Evolutionary conservation across 2,113 vertebrate species (phyloP).

Genomic region (Melanerpes aurifrons): DNA sequence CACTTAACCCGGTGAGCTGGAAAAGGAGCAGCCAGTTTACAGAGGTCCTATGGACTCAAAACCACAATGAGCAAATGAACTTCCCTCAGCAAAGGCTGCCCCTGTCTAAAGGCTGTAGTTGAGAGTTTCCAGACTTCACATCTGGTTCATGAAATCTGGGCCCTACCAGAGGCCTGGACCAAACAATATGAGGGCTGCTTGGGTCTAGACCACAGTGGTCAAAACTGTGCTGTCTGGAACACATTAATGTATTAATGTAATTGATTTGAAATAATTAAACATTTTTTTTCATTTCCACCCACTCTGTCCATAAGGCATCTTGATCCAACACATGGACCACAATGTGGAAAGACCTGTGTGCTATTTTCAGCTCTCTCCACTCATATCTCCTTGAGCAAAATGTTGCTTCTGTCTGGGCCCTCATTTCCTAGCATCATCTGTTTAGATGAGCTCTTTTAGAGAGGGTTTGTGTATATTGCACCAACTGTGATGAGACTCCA

Average conservation of each 20-base stretch:
- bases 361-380: not conserved
- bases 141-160: not conserved
- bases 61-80: not conserved
- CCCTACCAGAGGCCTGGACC: not conserved
- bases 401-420: not conserved
- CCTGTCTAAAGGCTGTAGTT: not conserved
- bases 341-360: not conserved
- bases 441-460: conserved; percentile 1
- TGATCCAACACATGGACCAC: not conserved
- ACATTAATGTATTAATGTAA: not conserved
- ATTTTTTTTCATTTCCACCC: not conserved
- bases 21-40: not conserved
- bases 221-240: not conserved
- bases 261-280: not conserved
- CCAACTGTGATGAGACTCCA: not conserved
- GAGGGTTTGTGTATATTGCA: not conserved
- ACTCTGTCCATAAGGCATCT: not conserved
- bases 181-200: not conserved
- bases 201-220: not conserved
- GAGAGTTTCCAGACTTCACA: not conserved
- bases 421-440: not conserved
- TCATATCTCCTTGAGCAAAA: not conserved
- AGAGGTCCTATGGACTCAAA: not conserved
- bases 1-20: not conserved
- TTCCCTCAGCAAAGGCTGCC: not conserved